Percentiles rank a stretch among this genome's conserved stretches.
phyloP scores from a whole-genome alignment of 2,113 vertebrate genomes.

The Neolamprologus fasciatus region DNA sequence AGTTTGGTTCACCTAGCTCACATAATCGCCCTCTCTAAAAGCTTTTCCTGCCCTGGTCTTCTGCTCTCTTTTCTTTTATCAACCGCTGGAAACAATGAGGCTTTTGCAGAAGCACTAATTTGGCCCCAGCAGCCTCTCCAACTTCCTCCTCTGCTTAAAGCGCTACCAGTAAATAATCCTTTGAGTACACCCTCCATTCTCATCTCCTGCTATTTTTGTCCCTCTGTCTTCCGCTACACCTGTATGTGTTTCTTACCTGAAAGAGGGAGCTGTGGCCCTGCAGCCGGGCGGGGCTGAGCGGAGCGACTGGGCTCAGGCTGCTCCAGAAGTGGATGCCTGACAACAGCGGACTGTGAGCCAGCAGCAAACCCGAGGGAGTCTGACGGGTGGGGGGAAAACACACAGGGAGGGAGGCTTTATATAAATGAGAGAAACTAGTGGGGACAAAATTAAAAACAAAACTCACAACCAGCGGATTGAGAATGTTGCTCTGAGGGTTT shows the following conservation, averaged over 20 bases:
- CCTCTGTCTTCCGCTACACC: background rate
- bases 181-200: background rate
- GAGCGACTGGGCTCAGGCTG: constrained; percentile 89
- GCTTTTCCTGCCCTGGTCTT: background rate
- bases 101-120: background rate
- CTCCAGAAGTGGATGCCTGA: constrained; percentile 97
- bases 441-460: background rate
- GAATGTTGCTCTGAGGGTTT: background rate
- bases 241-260: constrained; percentile 75
- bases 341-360: constrained; percentile 88
- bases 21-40: background rate
- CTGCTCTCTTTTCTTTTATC: background rate
- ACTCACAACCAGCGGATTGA: background rate
- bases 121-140: background rate
- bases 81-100: background rate
- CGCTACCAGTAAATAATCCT: background rate
- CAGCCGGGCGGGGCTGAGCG: constrained; percentile 90
- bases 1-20: background rate
- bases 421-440: constrained; percentile 9
- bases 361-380: constrained; percentile 87
- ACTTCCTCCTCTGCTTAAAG: constrained; percentile 14
- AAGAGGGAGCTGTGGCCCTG: constrained; percentile 89
- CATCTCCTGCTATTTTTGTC: background rate
- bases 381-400: constrained; percentile 59
- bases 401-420: background rate